Evolutionary conservation across 2,797 vertebrate species (phyloP), one percentile per base, ranked within the genome.

Genomic region (Limnodromus scolopaceus): DNA sequence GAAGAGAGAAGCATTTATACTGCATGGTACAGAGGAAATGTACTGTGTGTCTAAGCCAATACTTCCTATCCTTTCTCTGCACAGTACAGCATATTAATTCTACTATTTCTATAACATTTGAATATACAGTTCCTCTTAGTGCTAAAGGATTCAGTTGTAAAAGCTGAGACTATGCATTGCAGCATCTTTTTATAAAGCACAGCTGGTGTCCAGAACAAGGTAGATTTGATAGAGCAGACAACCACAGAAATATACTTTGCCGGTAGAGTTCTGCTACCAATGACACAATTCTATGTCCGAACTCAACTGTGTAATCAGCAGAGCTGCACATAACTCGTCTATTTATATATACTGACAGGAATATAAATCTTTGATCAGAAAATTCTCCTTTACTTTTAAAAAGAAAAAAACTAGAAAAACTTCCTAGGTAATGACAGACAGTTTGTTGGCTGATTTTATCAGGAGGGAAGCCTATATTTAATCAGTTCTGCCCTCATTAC

Each of bases 401-500:
- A 63, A 28, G 64, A n/a, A n/a, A 36, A 53, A 71, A 0, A 1
- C 2, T 38, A 34, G n/a, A 34, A 92, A 91, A 84, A 27, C 27
- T 65, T 60, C 16, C 4, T 45, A 11, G 32, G 6, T 68, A 32
- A 46, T 91, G 30, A 63, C 46, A 71, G 28, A 58, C 71, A 95
- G 60, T 60, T 96, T 92, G 49, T 76, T 97, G 95, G 34, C 68
- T 96, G 70, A 91, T 71, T 91, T 97, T 64, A 80, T 51, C 71
- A 84, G 43, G 54, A 96, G 27, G 39, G 72, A 94, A 93, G 51
- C 66, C 85, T 95, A 83, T 60, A 76, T 87, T 97, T 97, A 97
- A 96, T 97, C 95, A 95, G 92, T 85, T 97, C 87, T 97, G 68
- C 72, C 81, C 92, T 97, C 86, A 90, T 97, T 97, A 97, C 30